Evolutionary conservation across 2,797 vertebrate species (phyloP).

Genomic region (Tapirus indicus): DNA sequence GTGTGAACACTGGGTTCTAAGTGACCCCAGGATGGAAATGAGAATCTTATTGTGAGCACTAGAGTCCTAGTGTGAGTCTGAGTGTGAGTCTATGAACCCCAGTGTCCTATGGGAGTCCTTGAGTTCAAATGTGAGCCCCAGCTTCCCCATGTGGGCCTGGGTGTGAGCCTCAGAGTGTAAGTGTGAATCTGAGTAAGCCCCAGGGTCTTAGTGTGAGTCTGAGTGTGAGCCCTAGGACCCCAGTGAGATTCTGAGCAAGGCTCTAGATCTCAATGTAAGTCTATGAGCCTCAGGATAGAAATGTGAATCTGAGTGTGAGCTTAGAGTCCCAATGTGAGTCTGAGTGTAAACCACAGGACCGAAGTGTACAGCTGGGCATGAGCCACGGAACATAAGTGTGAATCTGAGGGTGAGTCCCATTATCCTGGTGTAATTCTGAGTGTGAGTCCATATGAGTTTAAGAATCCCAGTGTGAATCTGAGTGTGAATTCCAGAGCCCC

Average conservation of each 20-base stretch:
- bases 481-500: constrained; percentile 48
- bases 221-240: background rate
- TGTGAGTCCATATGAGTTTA: background rate
- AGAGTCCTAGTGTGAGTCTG: background rate
- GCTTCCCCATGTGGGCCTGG: background rate
- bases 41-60: background rate
- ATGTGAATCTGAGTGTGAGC: background rate
- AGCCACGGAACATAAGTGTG: background rate
- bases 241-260: background rate
- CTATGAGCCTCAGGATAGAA: background rate
- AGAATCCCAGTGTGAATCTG: constrained; percentile 1
- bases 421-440: constrained; percentile 33
- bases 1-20: background rate
- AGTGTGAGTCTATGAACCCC: background rate
- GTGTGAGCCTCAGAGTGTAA: background rate
- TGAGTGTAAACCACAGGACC: background rate
- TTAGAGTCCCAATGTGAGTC: background rate
- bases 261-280: too few species aligned
- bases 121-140: background rate
- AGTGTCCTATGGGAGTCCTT: background rate
- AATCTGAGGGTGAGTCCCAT: background rate
- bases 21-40: background rate
- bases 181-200: background rate
- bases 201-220: background rate
- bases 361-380: background rate